Percentiles rank a stretch among this genome's conserved stretches.
phyloP scores from a whole-genome alignment of 2,113 vertebrate species.

The Periophthalmus modestus region DNA sequence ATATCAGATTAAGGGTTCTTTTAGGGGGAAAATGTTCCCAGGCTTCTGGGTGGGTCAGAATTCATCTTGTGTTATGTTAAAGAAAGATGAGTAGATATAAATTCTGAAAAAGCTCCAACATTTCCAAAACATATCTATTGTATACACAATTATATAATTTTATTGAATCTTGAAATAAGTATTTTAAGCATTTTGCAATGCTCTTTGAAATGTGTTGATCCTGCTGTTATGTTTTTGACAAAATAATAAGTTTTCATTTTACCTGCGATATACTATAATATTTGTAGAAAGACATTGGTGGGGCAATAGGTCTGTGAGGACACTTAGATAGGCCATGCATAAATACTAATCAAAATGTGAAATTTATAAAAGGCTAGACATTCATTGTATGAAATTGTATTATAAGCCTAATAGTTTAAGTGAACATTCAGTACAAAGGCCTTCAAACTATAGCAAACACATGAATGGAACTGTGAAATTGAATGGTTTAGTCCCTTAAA shows the following conservation, averaged over 20 bases:
- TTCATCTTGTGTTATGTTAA: conserved; percentile 44
- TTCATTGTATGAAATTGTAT: neutral
- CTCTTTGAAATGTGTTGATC: neutral
- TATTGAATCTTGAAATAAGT: neutral
- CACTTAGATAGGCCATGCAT: neutral
- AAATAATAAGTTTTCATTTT: neutral
- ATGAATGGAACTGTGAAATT: neutral
- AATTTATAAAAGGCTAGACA: neutral
- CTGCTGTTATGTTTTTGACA: neutral
- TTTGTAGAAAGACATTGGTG: neutral
- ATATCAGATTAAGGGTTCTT: conserved; percentile 34
- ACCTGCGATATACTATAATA: neutral
- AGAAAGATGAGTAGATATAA: conserved; percentile 14
- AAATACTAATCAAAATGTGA: neutral
- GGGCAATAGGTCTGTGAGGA: neutral
- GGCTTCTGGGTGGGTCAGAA: conserved; percentile 64
- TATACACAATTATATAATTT: neutral
- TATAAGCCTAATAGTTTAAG: neutral
- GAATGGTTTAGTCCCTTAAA: neutral
- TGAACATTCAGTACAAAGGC: neutral
- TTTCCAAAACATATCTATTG: conserved; percentile 4
- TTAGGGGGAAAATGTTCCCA: conserved; percentile 50
- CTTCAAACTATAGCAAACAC: neutral
- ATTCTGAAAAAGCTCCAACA: neutral
- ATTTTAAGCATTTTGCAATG: neutral